Percentiles rank a stretch among this genome's conserved stretches.
These are phyloP conservation scores for Todiramphus chloris DNA, from an alignment of 2,113 vertebrate genomes.

Conservation along the genomic window DNA sequence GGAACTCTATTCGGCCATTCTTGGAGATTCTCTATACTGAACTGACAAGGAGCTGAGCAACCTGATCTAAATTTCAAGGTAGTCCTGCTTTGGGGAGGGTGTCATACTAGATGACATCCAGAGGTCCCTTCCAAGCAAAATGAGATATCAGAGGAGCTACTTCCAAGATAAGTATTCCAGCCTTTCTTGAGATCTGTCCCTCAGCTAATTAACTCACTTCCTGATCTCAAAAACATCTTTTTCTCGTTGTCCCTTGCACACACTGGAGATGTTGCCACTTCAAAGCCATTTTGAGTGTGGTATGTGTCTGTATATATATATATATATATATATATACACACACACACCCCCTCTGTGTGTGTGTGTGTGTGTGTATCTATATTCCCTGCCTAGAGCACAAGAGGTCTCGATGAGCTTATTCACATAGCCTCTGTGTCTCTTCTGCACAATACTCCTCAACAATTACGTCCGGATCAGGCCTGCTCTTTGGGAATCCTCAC, in stretches of 20 bases:
- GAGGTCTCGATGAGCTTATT: background rate
- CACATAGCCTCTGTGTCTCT: accelerated
- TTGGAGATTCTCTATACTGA: background rate
- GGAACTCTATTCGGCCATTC: background rate
- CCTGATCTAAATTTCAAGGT: background rate
- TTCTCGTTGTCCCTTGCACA: background rate
- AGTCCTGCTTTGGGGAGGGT: background rate
- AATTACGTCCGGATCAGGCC: background rate
- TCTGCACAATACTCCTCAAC: background rate
- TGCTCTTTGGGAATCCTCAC: background rate
- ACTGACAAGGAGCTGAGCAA: background rate
- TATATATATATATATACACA: accelerated
- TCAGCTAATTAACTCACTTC: background rate
- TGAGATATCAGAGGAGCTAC: background rate
- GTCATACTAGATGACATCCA: background rate
- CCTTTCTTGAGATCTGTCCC: background rate
- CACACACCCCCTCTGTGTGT: too few species aligned
- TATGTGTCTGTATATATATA: too few species aligned
- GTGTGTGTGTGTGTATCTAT: too few species aligned
- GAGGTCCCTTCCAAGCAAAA: background rate
- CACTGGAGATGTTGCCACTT: background rate
- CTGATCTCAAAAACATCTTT: background rate
- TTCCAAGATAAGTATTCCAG: background rate
- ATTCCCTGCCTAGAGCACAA: background rate
- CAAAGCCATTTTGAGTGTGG: background rate